Conservation (phyloP, 2,113 vertebrate species). For the Bagarius yarrelli region DNA sequence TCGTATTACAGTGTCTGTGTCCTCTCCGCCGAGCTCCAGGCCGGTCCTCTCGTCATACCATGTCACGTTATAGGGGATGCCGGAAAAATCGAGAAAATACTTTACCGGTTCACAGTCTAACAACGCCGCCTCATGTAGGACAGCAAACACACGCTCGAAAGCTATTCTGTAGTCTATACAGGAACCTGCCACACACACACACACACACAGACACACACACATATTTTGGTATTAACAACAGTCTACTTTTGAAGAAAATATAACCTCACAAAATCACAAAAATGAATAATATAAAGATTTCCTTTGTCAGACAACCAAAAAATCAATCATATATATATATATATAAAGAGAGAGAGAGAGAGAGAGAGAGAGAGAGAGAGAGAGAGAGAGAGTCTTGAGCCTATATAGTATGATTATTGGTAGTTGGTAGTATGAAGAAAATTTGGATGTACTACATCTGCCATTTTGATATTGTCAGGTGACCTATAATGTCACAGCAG, state of each 20-base stretch:
- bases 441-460: too few relatives aligned
- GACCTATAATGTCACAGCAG: too few relatives aligned
- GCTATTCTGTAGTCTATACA: slow-evolving; percentile 54
- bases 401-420: too few relatives aligned
- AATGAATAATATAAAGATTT: too few relatives aligned
- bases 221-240: background rate
- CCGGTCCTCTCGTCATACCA: slow-evolving; percentile 75
- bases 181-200: slow-evolving; percentile 56
- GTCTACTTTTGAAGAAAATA: background rate
- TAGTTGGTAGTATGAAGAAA: too few relatives aligned
- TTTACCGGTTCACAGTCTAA: slow-evolving; percentile 62
- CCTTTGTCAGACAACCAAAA: too few relatives aligned
- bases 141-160: slow-evolving; percentile 59
- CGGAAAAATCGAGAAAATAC: slow-evolving; percentile 39
- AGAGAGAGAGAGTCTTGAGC: too few relatives aligned
- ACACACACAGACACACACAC: background rate
- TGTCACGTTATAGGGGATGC: slow-evolving; percentile 63
- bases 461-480: too few relatives aligned
- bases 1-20: slow-evolving; percentile 64
- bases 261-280: too few relatives aligned
- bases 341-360: too few relatives aligned
- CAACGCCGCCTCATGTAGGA: slow-evolving; percentile 62
- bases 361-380: too few relatives aligned
- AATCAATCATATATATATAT: too few relatives aligned
- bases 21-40: slow-evolving; percentile 51